These are phyloP conservation scores for Elgonia sp. DNA, from an alignment of 2,888 invertebrate genomes.

Conservation along the genomic window DNA sequence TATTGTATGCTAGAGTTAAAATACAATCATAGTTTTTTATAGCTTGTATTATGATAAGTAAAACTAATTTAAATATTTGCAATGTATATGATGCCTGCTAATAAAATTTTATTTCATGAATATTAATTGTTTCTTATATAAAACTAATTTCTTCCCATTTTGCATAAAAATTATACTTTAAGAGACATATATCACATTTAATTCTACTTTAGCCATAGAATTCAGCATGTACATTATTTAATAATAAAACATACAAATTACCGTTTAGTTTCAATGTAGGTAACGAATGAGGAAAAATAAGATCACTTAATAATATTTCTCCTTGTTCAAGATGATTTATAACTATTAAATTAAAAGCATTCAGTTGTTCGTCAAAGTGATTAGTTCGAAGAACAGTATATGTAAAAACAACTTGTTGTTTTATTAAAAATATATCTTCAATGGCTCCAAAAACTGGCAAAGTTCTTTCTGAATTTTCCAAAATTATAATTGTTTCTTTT, in stretches of 20 bases:
- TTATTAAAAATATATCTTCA: constrained; percentile 35
- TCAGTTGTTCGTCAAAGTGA: constrained; percentile 27
- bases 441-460: constrained; percentile 41
- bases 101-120: too few species aligned
- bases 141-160: constrained; percentile 7
- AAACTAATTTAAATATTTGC: too few species aligned
- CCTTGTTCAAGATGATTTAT: neutral
- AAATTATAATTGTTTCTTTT: constrained; percentile 26
- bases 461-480: constrained; percentile 11
- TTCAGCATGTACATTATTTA: constrained; percentile 59
- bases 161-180: neutral
- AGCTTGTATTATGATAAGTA: too few species aligned
- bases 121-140: too few species aligned
- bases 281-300: constrained; percentile 64
- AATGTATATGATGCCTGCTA: too few species aligned
- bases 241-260: constrained; percentile 51
- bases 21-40: too few species aligned
- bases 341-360: constrained; percentile 37
- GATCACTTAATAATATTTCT: constrained; percentile 26
- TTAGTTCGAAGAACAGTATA: constrained; percentile 46
- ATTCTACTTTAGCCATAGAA: constrained; percentile 54
- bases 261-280: constrained; percentile 40
- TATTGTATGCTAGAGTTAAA: too few species aligned
- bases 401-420: neutral
- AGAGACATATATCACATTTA: too few species aligned